Base-by-base conservation (phyloP, 2,888 invertebrate genomes). In the Cheiracanthium punctorium region DNA sequence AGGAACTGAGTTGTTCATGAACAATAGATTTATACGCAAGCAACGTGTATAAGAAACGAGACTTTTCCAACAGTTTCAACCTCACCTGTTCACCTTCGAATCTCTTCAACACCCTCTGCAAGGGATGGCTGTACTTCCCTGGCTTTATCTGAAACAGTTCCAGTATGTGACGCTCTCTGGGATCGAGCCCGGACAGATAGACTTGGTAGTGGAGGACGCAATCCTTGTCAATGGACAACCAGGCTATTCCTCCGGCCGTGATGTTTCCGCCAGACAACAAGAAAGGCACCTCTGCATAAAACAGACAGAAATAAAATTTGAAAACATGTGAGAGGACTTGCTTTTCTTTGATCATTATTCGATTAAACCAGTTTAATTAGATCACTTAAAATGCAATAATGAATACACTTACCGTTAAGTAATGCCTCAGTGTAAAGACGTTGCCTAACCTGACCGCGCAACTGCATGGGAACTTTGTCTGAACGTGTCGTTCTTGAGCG, bases 131-230 rank as follows among this genome's bases (percentile, higher is more conserved):
- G 41, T 80, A 73, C 33, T 80, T 76, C 14, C 77, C 76, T 4
- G 77, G 76, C n/a, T 80, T 58, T 12, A 85, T 72, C 29, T 85
- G 80, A 17, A 85, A 28, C 0, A 88, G 41, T 52, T 88, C 88
- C 67, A 88, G 33, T 30, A 88, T n/a, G 28, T 88, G 88, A 10
- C 77, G 67, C 24, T 85, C 80, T 10, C 75, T 67, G 1, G 67
- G 30, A 14, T 84, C 88, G 1, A 88, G 67, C 5, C 87, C 87
- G 5, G 87, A 48, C 17, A 90, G 85, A 70, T 87, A 86, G 10
- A 95, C 94, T 92, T 96, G 96, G 90, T 96, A 97, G 91, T 96
- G 95, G 28, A 96, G 92, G 90, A 95, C 95, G 90, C 96, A 97
- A 71, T 96, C 94, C 7, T 94, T 93, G 90, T 96, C 96, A 0